phyloP scores from a whole-genome alignment of 64 coral and sea anemone species.

The Montipora capricornis region DNA sequence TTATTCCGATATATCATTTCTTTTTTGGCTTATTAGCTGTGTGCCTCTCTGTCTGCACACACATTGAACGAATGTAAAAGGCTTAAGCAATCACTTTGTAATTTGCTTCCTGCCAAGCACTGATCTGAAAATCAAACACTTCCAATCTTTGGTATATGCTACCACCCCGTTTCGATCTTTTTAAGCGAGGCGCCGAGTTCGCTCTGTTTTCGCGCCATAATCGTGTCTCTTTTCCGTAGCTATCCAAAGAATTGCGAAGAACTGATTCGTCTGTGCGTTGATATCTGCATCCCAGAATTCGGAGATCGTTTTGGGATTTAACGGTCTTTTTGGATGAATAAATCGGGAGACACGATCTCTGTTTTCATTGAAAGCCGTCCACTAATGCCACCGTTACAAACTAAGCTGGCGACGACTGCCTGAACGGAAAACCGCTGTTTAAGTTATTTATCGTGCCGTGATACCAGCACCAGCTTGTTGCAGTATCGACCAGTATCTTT shows the following conservation, averaged over 20 bases:
- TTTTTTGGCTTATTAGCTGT: background rate
- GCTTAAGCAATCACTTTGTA: slow-evolving; percentile 25
- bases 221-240: background rate
- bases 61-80: slow-evolving; percentile 1
- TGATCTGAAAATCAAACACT: slow-evolving; percentile 45
- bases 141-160: background rate
- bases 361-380: slow-evolving; percentile 36
- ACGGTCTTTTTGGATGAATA: slow-evolving; percentile 20
- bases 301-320: slow-evolving; percentile 31
- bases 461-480: background rate
- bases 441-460: background rate
- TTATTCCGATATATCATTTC: background rate
- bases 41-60: background rate
- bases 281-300: background rate
- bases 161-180: background rate
- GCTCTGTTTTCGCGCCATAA: background rate
- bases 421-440: slow-evolving; percentile 19
- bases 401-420: background rate
- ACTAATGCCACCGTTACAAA: background rate
- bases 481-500: background rate
- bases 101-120: slow-evolving; percentile 36
- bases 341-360: background rate
- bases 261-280: too few species aligned
- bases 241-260: too few species aligned
- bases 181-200: background rate